Base-by-base conservation (phyloP, 2,888 invertebrate genomes). In the Drosophila flavopinicola region DNA sequence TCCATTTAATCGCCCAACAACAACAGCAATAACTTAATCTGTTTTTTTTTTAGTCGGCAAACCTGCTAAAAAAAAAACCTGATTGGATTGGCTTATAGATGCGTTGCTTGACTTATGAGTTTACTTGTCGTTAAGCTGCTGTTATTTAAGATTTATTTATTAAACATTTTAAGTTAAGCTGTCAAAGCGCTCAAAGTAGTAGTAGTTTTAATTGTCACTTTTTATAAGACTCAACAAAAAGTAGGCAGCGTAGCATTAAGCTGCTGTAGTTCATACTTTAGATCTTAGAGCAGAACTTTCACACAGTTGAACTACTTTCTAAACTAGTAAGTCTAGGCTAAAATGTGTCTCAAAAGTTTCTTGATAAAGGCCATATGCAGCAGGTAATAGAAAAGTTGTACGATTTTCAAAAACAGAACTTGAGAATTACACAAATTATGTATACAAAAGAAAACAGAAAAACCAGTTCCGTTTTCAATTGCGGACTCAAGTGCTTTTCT, bases 1-100 rank as follows among this genome's bases (percentile, higher is more conserved):
- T 56, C 69, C 69, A 63, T 63, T 68, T 68, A 67, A 45, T 37
- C 66, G 47, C 13, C 13, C 56, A 42, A 27, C 45, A 61, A 35
- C 47, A 41, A 2, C 32, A 25, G 25, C 41, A 24, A 51, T 41
- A 27, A 44, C 64, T 63, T 64, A 63, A 63, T 64, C 53, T 13
- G 23, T 11, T 23, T 33, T 11, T 11, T 23, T 15, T 15, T 3
- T 6, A 6, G 1, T 20, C 6, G 15, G 23, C 9, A 11, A 25
- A 38, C 27, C 30, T 25, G 45, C 17, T 38, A n/a, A 49, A 60
- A 24, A 60, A 24, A 27, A 11, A 30, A 25, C 10, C 47, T 61
- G 35, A 38, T 54, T 38, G 41, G 11, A 51, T 54, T 71, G 42
- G 29, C 27, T 58, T 61, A 49, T 29, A 23, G 33, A 37, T 24